Percentiles rank a stretch among this genome's conserved stretches.
phyloP scores from a whole-genome alignment of 92 coral and sea anemone species.

The Parazoanthus darwini region DNA sequence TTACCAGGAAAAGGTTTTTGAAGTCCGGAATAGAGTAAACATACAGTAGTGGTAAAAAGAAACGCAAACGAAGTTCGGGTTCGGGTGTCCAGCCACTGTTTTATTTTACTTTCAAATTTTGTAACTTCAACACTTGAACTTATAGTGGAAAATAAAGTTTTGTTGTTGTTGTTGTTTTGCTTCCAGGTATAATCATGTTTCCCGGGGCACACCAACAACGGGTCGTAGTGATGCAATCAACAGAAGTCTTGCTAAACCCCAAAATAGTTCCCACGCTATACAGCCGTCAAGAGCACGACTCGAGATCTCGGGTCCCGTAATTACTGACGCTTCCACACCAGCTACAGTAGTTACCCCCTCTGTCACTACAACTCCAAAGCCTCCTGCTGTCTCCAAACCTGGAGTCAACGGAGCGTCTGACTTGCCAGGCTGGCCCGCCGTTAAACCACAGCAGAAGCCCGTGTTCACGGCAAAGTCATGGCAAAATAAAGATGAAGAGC shows the following conservation, averaged over 20 bases:
- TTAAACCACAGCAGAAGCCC: constrained; percentile 19
- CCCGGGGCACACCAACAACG: constrained; percentile 10
- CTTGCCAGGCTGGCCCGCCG: constrained; percentile 29
- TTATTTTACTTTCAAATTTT: too few relatives aligned
- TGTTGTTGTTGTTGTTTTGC: background rate
- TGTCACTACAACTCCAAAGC: constrained; percentile 28
- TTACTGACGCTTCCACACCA: constrained; percentile 1
- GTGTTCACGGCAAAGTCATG: constrained; percentile 33
- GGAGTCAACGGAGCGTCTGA: background rate
- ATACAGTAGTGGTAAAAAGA: too few relatives aligned
- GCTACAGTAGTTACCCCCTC: constrained; percentile 18
- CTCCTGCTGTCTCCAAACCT: constrained; percentile 18
- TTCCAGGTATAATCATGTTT: constrained; percentile 31
- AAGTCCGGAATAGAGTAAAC: too few relatives aligned
- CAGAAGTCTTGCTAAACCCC: background rate
- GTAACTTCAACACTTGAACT: too few relatives aligned
- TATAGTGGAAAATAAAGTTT: too few relatives aligned
- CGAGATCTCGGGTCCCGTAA: constrained; percentile 29
- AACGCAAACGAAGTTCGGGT: too few relatives aligned
- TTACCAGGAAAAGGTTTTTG: too few relatives aligned
- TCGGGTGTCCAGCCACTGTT: too few relatives aligned
- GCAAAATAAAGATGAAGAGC: constrained; percentile 16
- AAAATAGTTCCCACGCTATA: background rate
- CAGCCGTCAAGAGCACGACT: constrained; percentile 3
- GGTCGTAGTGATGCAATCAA: background rate